Evolutionary conservation across 2,888 invertebrate genomes (phyloP).

Genomic region (Amphipyra berbera): DNA sequence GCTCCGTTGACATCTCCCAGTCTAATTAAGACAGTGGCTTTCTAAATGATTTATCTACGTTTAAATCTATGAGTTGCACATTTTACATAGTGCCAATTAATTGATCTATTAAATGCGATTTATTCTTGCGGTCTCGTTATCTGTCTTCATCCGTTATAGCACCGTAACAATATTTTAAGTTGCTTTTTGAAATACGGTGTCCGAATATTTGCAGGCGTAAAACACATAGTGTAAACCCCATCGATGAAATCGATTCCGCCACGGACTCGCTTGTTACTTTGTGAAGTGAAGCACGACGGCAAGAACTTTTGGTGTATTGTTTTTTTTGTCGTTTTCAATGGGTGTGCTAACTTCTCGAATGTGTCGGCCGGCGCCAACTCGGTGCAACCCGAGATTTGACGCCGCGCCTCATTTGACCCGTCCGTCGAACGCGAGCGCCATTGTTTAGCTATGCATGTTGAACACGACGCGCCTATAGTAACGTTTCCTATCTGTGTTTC

Average conservation of each 20-base stretch:
- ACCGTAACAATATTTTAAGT: background rate
- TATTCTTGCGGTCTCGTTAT: conserved; percentile 14
- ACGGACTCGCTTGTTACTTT: conserved; percentile 76
- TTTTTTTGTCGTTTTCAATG: conserved; percentile 73
- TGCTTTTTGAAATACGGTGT: background rate
- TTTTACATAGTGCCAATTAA: conserved; percentile 56
- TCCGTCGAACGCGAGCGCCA: conserved; percentile 77
- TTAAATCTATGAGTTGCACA: conserved; percentile 64
- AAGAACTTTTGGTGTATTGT: conserved; percentile 76
- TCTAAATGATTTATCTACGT: conserved; percentile 78
- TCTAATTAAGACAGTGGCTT: conserved; percentile 84
- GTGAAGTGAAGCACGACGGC: conserved; percentile 79
- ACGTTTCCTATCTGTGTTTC: conserved; percentile 70
- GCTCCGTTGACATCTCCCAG: conserved; percentile 81
- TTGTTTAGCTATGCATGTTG: conserved; percentile 81
- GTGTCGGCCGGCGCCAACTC: conserved; percentile 82
- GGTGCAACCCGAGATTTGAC: conserved; percentile 86
- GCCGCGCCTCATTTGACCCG: conserved; percentile 86
- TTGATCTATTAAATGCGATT: conserved; percentile 55
- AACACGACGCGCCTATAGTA: conserved; percentile 73
- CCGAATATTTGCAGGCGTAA: conserved; percentile 5
- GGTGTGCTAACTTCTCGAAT: conserved; percentile 82
- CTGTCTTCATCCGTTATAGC: background rate
- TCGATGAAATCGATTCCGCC: conserved; percentile 65
- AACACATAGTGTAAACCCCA: conserved; percentile 21